phyloP scores from a whole-genome alignment of 2,113 vertebrate species.

The Ceyx margarethae region DNA sequence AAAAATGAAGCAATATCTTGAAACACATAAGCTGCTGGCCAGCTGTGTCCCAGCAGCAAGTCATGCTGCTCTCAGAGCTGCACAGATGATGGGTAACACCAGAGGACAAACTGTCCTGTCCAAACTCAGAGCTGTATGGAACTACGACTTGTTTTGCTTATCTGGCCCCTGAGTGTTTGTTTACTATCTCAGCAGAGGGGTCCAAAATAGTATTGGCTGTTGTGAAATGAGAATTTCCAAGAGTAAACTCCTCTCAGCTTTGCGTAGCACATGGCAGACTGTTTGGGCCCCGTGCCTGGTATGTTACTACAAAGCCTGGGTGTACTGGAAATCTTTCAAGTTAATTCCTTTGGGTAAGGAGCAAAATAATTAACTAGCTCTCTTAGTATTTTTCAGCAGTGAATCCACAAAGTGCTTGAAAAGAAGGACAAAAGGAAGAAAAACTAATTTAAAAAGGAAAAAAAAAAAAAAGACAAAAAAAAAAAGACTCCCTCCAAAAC shows the following conservation, averaged over 20 bases:
- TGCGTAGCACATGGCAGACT: background rate
- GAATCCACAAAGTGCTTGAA: background rate
- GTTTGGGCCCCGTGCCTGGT: background rate
- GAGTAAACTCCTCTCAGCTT: background rate
- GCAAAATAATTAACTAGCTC: background rate
- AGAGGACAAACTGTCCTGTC: background rate
- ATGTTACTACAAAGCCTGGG: background rate
- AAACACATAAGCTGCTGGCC: background rate
- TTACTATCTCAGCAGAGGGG: background rate
- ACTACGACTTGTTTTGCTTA: background rate
- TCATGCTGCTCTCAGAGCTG: background rate
- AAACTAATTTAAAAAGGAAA: background rate
- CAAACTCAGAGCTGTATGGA: background rate
- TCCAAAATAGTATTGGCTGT: background rate
- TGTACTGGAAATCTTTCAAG: background rate
- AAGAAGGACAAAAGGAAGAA: no score
- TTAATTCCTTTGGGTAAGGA: background rate
- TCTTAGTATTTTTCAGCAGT: background rate
- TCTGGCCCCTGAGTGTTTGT: background rate
- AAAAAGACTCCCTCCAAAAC: background rate
- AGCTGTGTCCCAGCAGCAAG: background rate
- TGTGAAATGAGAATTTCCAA: constrained; percentile 13
- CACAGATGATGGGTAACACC: background rate
- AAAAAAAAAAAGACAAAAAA: background rate
- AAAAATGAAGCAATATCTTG: background rate